Evolutionary conservation across 2,888 invertebrate species (phyloP).

Genomic region (Drosophila paranaensis): DNA sequence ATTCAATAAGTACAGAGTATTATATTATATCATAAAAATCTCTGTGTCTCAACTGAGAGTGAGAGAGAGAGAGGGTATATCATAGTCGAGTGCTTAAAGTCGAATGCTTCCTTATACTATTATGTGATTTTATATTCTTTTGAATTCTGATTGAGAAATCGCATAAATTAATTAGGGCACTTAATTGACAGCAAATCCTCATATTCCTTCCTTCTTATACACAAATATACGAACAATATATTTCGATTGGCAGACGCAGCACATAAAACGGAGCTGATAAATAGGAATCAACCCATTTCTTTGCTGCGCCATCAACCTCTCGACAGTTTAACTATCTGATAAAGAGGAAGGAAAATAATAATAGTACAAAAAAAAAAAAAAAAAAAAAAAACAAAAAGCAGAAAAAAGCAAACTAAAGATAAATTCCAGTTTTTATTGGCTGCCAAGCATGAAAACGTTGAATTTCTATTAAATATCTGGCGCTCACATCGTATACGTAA

Average conservation of each 20-base stretch:
- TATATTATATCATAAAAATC: neutral
- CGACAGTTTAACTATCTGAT: slow-evolving; percentile 67
- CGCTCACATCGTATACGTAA: slow-evolving; percentile 76
- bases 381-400: slow-evolving; percentile 6
- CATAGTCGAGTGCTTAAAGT: neutral
- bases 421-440: slow-evolving; percentile 65
- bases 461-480: slow-evolving; percentile 76
- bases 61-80: neutral
- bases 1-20: neutral
- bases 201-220: neutral
- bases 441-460: slow-evolving; percentile 69
- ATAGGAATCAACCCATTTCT: slow-evolving; percentile 19
- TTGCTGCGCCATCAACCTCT: slow-evolving; percentile 25
- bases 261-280: slow-evolving; percentile 38
- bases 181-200: neutral
- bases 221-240: neutral
- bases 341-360: slow-evolving; percentile 7
- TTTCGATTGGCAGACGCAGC: slow-evolving; percentile 5
- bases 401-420: slow-evolving; percentile 41
- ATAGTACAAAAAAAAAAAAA: slow-evolving; percentile 9
- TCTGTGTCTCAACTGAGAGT: neutral
- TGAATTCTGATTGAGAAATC: neutral
- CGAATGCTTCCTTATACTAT: neutral
- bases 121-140: neutral
- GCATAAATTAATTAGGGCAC: neutral